Conservation (phyloP, 2,113 vertebrate species). For the Hemicordylus capensis region DNA sequence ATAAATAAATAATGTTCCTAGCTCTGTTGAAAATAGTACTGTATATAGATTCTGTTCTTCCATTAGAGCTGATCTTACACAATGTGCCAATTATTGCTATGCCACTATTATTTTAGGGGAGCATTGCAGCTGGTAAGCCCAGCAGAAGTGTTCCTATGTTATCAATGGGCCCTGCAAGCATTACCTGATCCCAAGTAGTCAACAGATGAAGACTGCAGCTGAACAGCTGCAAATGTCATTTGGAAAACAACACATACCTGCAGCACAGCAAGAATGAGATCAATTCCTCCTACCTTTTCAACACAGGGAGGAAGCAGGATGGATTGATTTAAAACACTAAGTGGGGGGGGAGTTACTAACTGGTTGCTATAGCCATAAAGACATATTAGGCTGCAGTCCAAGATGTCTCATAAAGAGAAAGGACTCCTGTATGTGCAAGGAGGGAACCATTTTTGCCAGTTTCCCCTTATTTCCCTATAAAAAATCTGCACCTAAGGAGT, state of each 20-base stretch:
- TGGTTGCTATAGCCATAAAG: too few relatives aligned
- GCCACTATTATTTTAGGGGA: not conserved
- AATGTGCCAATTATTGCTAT: constrained; percentile 9
- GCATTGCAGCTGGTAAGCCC: constrained; percentile 17
- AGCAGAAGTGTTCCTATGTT: not conserved
- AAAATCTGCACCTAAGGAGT: too few relatives aligned
- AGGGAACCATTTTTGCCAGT: too few relatives aligned
- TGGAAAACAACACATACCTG: fast-evolving
- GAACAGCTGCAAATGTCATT: not conserved
- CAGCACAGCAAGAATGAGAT: not conserved
- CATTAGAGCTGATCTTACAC: not conserved
- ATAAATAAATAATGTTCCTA: too few relatives aligned
- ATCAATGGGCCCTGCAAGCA: not conserved
- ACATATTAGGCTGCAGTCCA: too few relatives aligned
- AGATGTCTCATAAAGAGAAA: too few relatives aligned
- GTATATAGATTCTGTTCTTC: not conserved
- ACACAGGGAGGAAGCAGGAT: not conserved
- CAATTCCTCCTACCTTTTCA: not conserved
- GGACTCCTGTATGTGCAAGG: too few relatives aligned
- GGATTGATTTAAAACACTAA: too few relatives aligned
- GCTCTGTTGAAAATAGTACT: too few relatives aligned
- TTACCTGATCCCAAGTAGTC: not conserved
- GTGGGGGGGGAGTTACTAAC: too few relatives aligned
- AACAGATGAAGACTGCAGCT: constrained; percentile 4
- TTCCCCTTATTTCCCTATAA: too few relatives aligned